Evolutionary conservation across 1,140 invertebrate genomes (phyloP).

Genomic region (Yoshiicerus persimilis): DNA sequence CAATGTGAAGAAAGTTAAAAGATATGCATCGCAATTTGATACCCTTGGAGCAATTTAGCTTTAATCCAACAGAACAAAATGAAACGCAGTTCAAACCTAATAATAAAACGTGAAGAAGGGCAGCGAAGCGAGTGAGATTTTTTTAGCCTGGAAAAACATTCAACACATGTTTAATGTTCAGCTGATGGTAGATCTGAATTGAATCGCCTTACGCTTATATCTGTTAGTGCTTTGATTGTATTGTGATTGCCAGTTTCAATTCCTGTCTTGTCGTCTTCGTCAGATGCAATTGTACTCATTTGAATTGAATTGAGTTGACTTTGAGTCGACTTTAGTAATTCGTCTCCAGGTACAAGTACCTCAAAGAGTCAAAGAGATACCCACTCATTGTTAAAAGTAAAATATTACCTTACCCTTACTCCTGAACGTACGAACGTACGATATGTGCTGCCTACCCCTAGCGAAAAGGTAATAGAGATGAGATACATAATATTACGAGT

Average conservation of each 20-base stretch:
- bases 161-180: neutral
- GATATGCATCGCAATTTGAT: slow-evolving; percentile 5
- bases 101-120: neutral
- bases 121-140: too few relatives aligned
- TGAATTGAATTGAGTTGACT: neutral
- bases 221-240: neutral
- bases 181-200: neutral
- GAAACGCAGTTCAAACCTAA: neutral
- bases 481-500: neutral
- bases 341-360: neutral
- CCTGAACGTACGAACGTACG: too few relatives aligned
- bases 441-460: too few relatives aligned
- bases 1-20: neutral
- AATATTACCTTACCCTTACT: neutral
- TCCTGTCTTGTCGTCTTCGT: neutral
- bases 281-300: neutral
- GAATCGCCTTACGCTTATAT: neutral
- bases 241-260: neutral
- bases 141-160: neutral
- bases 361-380: neutral
- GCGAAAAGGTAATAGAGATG: too few relatives aligned
- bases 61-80: neutral
- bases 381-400: neutral
- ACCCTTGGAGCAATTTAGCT: neutral
- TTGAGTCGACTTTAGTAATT: neutral